Conservation (phyloP, 2,797 vertebrate genomes). For the Anas flavirostris region DNA sequence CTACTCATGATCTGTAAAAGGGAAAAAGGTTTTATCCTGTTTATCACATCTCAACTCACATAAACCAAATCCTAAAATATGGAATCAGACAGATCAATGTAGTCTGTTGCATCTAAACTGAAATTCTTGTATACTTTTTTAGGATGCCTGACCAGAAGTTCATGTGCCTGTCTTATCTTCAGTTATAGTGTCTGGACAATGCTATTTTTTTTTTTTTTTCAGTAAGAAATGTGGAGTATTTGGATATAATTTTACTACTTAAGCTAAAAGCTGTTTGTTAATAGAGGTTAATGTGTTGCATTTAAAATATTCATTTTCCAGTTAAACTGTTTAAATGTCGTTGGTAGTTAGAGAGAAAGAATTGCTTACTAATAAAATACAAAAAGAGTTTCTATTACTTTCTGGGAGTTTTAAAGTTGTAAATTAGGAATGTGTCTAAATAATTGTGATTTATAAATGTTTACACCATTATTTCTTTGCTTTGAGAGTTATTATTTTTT, state of each 20-base stretch:
- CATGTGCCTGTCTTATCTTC: not conserved
- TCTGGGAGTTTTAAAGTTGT: not conserved
- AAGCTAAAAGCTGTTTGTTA: not conserved
- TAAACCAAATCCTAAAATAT: accelerated
- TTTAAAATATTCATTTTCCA: not conserved
- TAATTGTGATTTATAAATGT: not conserved
- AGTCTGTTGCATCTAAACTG: not conserved
- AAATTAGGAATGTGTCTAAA: not conserved
- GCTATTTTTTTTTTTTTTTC: not conserved
- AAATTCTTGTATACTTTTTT: not conserved
- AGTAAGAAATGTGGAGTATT: not conserved
- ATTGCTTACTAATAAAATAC: not conserved
- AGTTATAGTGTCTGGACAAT: not conserved
- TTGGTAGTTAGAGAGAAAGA: not conserved
- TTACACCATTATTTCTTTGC: not conserved
- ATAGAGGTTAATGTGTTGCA: not conserved
- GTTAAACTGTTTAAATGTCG: not conserved
- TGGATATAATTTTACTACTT: not conserved
- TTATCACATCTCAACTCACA: not conserved
- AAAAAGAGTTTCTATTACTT: not conserved
- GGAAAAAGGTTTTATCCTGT: not conserved
- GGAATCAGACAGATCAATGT: not conserved
- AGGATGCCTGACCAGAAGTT: not conserved
- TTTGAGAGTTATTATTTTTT: not conserved
- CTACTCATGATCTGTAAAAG: not conserved